Percentiles rank a stretch among this genome's conserved stretches.
Evolutionary conservation across 2,113 vertebrate species (phyloP).

Genomic region (Mobula hypostoma): DNA sequence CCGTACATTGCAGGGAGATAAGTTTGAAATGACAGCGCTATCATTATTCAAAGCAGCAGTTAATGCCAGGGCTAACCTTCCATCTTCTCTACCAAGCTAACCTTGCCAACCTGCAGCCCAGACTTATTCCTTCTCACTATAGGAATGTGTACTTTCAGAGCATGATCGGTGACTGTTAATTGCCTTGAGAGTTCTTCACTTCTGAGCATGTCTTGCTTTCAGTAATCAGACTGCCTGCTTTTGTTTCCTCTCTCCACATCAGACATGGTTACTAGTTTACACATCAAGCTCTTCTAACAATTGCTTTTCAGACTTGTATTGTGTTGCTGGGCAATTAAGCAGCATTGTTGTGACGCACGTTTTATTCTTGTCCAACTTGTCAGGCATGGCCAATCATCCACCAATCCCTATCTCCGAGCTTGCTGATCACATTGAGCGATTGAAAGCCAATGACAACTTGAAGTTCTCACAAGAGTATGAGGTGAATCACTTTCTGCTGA

Average conservation of each 20-base stretch:
- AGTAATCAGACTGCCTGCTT: slow-evolving; percentile 81
- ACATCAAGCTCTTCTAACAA: slow-evolving; percentile 64
- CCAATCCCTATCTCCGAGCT: slow-evolving; percentile 93
- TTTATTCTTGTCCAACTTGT: slow-evolving; percentile 51
- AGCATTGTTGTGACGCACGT: background rate
- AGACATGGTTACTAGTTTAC: slow-evolving; percentile 67
- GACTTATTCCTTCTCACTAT: slow-evolving; percentile 54
- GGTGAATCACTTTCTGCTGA: slow-evolving; percentile 53
- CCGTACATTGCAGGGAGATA: slow-evolving; percentile 70
- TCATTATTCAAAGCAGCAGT: slow-evolving; percentile 81
- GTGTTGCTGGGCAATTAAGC: background rate
- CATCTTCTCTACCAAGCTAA: slow-evolving; percentile 63
- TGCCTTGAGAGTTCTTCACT: slow-evolving; percentile 73
- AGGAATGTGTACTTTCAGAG: slow-evolving; percentile 71
- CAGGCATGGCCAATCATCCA: slow-evolving; percentile 95
- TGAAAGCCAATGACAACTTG: slow-evolving; percentile 98
- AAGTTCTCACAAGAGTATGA: slow-evolving; percentile 99
- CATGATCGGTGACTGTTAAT: slow-evolving; percentile 75
- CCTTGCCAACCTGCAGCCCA: slow-evolving; percentile 59
- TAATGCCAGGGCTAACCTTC: slow-evolving; percentile 62
- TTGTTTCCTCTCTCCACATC: slow-evolving; percentile 58
- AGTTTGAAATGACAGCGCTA: slow-evolving; percentile 70
- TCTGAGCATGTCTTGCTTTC: slow-evolving; percentile 89
- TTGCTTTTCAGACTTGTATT: slow-evolving; percentile 45
- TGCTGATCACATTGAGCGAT: slow-evolving; percentile 87